Evolutionary conservation across 1,140 invertebrate species (phyloP), one percentile per base, ranked within the genome.

Genomic region (Drosophila novamexicana): DNA sequence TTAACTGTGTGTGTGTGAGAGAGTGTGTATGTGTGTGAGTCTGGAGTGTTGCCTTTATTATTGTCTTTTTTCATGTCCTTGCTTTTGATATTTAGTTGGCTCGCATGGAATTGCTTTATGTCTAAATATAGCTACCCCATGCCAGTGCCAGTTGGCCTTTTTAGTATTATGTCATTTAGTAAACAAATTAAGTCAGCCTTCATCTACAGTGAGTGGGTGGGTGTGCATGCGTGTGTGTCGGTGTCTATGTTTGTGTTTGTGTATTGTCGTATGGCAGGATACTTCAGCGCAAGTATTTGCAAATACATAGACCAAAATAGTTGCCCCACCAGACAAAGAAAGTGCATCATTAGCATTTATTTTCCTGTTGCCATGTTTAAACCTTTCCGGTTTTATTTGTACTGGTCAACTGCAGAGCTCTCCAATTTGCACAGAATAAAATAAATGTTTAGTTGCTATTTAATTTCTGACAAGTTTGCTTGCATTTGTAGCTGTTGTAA

Each of bases 131-230:
- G 32, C 42, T 29, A 34, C 16, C 44, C 59, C 44, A 29, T n/a
- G 34, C 22, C 22, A 22, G 22, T 39, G 50, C 40, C 56, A 58
- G 70, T 66, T 62, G 54, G 32, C 45, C 47, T 49, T 57, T 70
- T 72, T 69, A 62, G 68, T 79, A 82, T 88, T 84, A 89, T 89
- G 84, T 88, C 80, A 89, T 88, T 89, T 81, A 59, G 77, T 77
- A 76, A 88, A 84, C 80, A 88, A 88, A 89, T 88, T 89, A 75
- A 89, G 71, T 69, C 76, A 68, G 66, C 34, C 50, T 40, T 68
- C 56, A 36, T 54, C 16, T 56, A 39, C 49, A 2, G 42, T 39
- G 34, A 40, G 32, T 54, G 16, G 42, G 16, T 61, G 50, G 36
- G 36, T 52, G 32, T 54, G 16, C 42, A 12, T 61, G 50, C 36